Evolutionary conservation across 2,113 vertebrate species (phyloP).

Genomic region (Sphaerodactylus townsendi): DNA sequence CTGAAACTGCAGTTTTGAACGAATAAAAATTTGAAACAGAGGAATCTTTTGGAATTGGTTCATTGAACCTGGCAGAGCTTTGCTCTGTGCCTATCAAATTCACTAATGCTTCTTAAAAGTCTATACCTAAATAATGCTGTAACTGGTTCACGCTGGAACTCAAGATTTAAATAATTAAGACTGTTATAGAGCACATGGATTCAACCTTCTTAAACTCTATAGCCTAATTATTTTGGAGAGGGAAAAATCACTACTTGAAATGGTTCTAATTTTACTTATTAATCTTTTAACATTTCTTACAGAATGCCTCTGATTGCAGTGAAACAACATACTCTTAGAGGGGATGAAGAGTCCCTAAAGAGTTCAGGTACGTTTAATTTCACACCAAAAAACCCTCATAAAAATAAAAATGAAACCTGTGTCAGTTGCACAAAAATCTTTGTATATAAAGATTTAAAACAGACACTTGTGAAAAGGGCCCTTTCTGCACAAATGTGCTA

Average conservation of each 20-base stretch:
- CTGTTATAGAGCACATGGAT: neutral
- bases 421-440: neutral
- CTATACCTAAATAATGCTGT: neutral
- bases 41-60: too few species aligned
- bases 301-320: neutral
- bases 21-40: too few species aligned
- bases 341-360: slow-evolving; percentile 36
- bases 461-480: neutral
- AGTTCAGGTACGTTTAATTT: slow-evolving; percentile 36
- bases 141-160: neutral
- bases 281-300: neutral
- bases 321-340: neutral
- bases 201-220: too few species aligned
- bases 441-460: neutral
- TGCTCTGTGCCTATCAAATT: too few species aligned
- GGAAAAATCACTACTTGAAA: neutral
- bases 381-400: neutral
- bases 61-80: too few species aligned
- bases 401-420: neutral
- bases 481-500: too few species aligned
- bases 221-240: neutral
- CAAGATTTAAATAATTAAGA: neutral
- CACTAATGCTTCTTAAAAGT: neutral
- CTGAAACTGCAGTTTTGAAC: too few species aligned
- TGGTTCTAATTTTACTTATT: neutral